phyloP scores from a whole-genome alignment of 2,888 invertebrate genomes.

The Dysmachus trigonus region DNA sequence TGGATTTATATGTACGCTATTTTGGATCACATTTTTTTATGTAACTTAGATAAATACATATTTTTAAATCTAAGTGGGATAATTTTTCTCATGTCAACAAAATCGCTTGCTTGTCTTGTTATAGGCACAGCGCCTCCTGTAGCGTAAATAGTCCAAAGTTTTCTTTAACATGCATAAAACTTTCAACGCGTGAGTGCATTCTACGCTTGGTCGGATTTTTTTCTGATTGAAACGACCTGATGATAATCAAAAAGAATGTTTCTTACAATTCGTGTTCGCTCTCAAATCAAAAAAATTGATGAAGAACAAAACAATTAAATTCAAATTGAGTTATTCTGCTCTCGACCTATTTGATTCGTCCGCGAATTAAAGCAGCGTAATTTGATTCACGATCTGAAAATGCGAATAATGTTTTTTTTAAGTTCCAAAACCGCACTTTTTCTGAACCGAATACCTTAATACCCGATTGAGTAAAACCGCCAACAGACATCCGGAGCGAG shows the following conservation, averaged over 20 bases:
- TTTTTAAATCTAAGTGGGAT: background rate
- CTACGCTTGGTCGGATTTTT: background rate
- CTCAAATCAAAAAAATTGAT: background rate
- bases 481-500: background rate
- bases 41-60: background rate
- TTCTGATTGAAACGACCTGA: background rate
- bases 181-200: background rate
- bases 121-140: no score
- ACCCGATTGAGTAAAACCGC: background rate
- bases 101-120: background rate
- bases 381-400: background rate
- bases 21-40: background rate
- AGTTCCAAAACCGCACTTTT: background rate
- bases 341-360: background rate
- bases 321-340: background rate
- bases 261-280: background rate
- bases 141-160: background rate
- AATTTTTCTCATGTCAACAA: background rate
- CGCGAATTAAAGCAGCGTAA: background rate
- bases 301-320: background rate
- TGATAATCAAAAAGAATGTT: background rate
- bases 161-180: no score
- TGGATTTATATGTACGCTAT: no score
- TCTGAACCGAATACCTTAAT: background rate
- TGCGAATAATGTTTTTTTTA: background rate